A percentile compares a stretch with the other conserved stretches of the same genome.
phyloP scores from a whole-genome alignment of 2,888 invertebrate species.

The Lasioglossum vierecki region DNA sequence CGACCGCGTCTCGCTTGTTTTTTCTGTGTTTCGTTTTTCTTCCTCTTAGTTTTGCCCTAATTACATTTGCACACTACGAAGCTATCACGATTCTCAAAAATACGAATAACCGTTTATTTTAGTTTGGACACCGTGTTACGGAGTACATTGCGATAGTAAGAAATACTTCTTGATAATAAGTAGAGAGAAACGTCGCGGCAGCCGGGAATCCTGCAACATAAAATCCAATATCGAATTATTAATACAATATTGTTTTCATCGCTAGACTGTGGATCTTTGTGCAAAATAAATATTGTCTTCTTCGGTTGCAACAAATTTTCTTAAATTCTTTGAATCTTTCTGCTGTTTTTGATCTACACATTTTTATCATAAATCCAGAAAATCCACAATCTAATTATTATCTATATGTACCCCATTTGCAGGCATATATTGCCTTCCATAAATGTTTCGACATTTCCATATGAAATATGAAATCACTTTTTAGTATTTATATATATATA shows the following conservation, averaged over 20 bases:
- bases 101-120: slow-evolving; percentile 75
- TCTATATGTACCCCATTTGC: neutral
- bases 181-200: slow-evolving; percentile 76
- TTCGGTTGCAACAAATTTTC: neutral
- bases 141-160: slow-evolving; percentile 77
- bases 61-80: slow-evolving; percentile 78
- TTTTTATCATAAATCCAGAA: too few relatives aligned
- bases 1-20: neutral
- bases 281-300: neutral
- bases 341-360: neutral
- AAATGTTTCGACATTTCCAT: neutral
- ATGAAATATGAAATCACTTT: neutral
- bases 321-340: neutral
- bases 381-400: neutral
- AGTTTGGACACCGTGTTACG: slow-evolving; percentile 74
- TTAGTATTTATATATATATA: neutral
- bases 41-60: slow-evolving; percentile 70
- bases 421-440: neutral
- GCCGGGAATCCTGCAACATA: slow-evolving; percentile 73
- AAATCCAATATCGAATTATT: slow-evolving; percentile 11
- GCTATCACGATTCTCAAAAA: slow-evolving; percentile 79
- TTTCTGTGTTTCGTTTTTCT: slow-evolving; percentile 16
- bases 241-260: neutral
- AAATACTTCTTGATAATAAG: slow-evolving; percentile 78
- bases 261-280: neutral